phyloP scores from a whole-genome alignment of 1,140 invertebrate species.

The Bacillus rossius region DNA sequence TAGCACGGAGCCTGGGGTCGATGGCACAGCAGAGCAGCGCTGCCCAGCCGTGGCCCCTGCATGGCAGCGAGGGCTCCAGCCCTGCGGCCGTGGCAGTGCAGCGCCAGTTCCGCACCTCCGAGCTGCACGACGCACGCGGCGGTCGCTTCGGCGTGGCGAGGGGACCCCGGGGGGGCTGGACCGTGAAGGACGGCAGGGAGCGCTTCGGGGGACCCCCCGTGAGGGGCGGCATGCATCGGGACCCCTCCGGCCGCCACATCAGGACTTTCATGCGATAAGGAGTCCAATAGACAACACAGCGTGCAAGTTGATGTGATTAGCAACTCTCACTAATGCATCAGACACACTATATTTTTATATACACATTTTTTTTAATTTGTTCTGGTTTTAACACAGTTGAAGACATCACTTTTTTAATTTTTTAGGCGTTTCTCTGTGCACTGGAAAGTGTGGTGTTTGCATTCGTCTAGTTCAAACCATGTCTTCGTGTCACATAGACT shows the following conservation, averaged over 20 bases:
- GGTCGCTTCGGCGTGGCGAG: background rate
- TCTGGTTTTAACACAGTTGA: too few relatives aligned
- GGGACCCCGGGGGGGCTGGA: background rate
- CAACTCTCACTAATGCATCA: too few relatives aligned
- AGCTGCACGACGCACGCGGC: conserved; percentile 3
- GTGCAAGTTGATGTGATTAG: too few relatives aligned
- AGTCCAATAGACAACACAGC: too few relatives aligned
- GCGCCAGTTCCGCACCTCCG: conserved; percentile 9
- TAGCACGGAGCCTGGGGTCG: conserved; percentile 5
- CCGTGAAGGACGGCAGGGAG: conserved; percentile 7
- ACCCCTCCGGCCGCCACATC: conserved; percentile 3
- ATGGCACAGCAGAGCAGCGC: conserved; percentile 1
- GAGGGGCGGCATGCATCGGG: conserved; percentile 1
- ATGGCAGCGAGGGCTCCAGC: background rate
- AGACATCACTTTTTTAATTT: too few relatives aligned
- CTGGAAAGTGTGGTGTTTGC: too few relatives aligned
- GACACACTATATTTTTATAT: too few relatives aligned
- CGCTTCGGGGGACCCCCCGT: conserved; percentile 5
- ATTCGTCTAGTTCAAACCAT: too few relatives aligned
- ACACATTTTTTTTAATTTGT: too few relatives aligned
- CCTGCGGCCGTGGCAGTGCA: background rate
- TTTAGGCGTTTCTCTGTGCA: too few relatives aligned
- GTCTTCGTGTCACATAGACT: too few relatives aligned
- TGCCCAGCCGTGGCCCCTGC: conserved; percentile 4
- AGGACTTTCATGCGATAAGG: conserved; percentile 11